Conservation (phyloP, 2,888 invertebrate species). For the Pristionchus japonicus region DNA sequence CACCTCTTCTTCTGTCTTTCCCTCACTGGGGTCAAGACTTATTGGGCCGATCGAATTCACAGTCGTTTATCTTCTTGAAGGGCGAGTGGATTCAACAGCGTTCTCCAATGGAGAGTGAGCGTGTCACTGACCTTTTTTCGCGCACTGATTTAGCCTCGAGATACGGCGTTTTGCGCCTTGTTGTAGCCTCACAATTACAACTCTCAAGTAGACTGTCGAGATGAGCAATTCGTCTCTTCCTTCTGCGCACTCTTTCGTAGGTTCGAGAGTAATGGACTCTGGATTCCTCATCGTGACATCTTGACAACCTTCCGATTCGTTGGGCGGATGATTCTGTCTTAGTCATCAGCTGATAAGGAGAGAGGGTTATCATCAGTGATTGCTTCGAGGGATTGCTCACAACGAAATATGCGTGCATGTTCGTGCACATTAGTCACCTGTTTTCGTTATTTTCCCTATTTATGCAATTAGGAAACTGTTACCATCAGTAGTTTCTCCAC, state of each 20-base stretch:
- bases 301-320: neutral
- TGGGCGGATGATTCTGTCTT: neutral
- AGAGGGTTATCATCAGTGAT: neutral
- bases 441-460: neutral
- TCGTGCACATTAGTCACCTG: neutral
- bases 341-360: neutral
- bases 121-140: constrained; percentile 10
- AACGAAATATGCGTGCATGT: neutral
- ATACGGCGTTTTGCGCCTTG: neutral
- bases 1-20: neutral
- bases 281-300: no score
- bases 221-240: neutral
- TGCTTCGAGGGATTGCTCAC: neutral
- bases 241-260: no score
- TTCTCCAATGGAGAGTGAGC: neutral
- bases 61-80: neutral
- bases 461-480: neutral
- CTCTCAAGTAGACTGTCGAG: no score
- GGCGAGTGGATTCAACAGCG: neutral
- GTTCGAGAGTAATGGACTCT: no score
- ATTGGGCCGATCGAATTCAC: neutral
- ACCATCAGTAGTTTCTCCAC: neutral
- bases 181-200: no score
- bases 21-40: neutral
- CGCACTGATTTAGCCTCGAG: neutral